Evolutionary conservation across 2,888 invertebrate species (phyloP).

Genomic region (Archips xylosteana): DNA sequence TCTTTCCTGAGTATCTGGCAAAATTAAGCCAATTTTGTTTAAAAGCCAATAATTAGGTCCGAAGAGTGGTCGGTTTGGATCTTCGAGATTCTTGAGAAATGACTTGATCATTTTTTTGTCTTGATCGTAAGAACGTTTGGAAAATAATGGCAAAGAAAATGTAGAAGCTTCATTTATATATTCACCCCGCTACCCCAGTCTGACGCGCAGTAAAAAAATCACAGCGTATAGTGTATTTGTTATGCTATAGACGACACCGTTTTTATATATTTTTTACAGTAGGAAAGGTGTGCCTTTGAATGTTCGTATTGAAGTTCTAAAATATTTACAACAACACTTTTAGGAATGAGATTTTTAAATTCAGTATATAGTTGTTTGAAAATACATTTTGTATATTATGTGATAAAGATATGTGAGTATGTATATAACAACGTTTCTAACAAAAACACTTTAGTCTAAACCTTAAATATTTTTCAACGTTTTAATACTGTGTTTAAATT

Average conservation of each 20-base stretch:
- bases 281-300: background rate
- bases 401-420: too few species aligned
- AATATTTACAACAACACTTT: background rate
- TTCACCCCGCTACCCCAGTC: conserved; percentile 44
- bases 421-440: too few species aligned
- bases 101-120: conserved; percentile 54
- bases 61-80: conserved; percentile 61
- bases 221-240: conserved; percentile 12
- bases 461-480: too few species aligned
- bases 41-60: conserved; percentile 74
- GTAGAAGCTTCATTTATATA: conserved; percentile 27
- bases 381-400: background rate
- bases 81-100: conserved; percentile 59
- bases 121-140: conserved; percentile 18
- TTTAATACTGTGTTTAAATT: too few species aligned
- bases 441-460: too few species aligned
- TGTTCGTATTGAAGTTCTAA: background rate
- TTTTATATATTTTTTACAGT: conserved; percentile 23
- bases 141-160: conserved; percentile 25
- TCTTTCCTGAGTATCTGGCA: conserved; percentile 59
- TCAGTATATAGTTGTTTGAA: background rate
- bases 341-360: background rate
- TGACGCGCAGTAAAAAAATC: conserved; percentile 13
- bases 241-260: conserved; percentile 1
- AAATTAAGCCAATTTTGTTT: conserved; percentile 60